Base-by-base conservation (phyloP, 2,113 vertebrate species). In the Phyllostomus discolor region DNA sequence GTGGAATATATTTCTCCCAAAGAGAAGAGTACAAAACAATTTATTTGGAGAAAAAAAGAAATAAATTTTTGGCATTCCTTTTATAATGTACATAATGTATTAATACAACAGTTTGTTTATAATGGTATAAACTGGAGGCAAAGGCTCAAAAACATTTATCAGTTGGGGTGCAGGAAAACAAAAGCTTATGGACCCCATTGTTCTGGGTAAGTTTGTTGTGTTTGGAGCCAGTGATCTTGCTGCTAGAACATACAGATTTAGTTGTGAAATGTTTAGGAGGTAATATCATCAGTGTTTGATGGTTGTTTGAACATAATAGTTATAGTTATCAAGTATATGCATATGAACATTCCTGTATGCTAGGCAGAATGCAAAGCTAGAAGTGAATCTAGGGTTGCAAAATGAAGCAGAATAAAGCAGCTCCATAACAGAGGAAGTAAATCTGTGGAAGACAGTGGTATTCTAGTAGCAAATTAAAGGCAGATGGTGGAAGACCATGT, bases 401-500 rank as follows among this genome's bases (percentile, higher is more conserved):
- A 96, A 88, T 92, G 57, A 94, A 50, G 50, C 83, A 93, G 10
- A 85, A 59, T 28, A 82, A 94, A 95, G 31, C 78, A 93, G 64
- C 73, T 92, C 76, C 66, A 1, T 88, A 76, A 19, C 96, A 93
- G n/a, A 90, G 35, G 80, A 80, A 97, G 91, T 78, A 78, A 62
- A 86, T 54, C 75, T 95, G 95, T 95, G 67, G 91, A 95, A 98
- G 76, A 80, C 90, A 97, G 83, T 97, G 95, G 97, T 95, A 94
- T 96, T 97, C 96, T 97, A 97, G 84, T 96, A 59, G 5, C 91
- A 93, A 97, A 98, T 98, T 96, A 98, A 97, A 98, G 97, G 93
- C 96, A 98, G 97, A 98, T 98, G 98, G 97, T 73, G 10, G 97
- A 95, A 72, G 48, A 96, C 91, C 80, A 91, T 91, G 82, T 84